phyloP scores from a whole-genome alignment of 2,797 vertebrate species.

The Pempheris klunzingeri region DNA sequence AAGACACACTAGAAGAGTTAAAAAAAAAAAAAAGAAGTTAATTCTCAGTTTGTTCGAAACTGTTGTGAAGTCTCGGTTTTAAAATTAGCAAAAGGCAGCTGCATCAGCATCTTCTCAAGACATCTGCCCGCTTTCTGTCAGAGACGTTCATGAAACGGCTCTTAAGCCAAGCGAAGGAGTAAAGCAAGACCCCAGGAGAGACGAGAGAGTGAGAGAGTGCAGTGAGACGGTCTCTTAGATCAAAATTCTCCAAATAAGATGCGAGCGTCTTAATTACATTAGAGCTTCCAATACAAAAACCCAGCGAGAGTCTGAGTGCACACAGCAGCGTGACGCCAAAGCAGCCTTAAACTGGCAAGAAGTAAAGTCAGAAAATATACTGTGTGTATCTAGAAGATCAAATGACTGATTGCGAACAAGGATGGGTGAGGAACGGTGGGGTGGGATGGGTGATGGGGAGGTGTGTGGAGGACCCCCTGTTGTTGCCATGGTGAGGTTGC shows the following conservation, averaged over 20 bases:
- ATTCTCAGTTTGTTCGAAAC: not conserved
- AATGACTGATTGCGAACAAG: not conserved
- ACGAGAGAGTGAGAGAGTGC: too few species aligned
- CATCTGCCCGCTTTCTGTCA: not conserved
- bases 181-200: not conserved
- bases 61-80: not conserved
- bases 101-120: not conserved
- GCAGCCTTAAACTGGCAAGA: too few species aligned
- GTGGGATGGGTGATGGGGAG: not conserved
- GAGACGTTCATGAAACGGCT: not conserved
- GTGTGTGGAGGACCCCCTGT: conserved; percentile 31
- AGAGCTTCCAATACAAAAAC: not conserved
- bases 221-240: not conserved
- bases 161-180: not conserved
- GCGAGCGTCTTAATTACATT: conserved; percentile 5
- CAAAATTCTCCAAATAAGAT: not conserved
- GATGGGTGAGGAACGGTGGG: not conserved
- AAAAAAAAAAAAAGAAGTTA: not conserved
- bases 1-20: not conserved
- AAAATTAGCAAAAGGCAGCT: not conserved
- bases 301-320: not conserved
- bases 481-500: conserved; percentile 69
- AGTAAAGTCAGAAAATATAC: too few species aligned
- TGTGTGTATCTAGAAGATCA: too few species aligned
- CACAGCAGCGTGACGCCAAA: not conserved